Evolutionary conservation across 2,113 vertebrate species (phyloP), one percentile per base, ranked within the genome.

Genomic region (Damaliscus lunatus): DNA sequence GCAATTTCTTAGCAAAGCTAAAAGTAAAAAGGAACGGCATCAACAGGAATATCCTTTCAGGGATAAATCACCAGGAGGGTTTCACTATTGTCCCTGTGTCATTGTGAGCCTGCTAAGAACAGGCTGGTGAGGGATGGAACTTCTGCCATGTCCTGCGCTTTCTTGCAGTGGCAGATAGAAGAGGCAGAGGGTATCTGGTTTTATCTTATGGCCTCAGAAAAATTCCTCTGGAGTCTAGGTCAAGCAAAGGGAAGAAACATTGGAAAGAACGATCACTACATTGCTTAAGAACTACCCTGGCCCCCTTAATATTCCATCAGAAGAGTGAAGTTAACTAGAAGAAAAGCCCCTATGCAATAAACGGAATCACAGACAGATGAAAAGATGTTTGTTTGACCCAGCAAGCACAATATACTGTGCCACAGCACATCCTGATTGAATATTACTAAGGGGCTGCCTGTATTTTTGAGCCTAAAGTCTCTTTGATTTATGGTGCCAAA

Each of bases 401-500:
- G 96, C 94, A 94, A 95, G 84, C 97, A 98, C 94, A 98, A 96
- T 96, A 93, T 64, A 80, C 93, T 92, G 59, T 82, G 94, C 55
- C 82, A 71, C 82, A 94, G 89, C 94, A 57, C 95, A 96, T 98
- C 96, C 97, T 98, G 88, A 97, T 88, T 80, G 98, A 98, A 94
- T 96, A 97, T 96, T 97, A 97, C 97, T 95, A 96, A 96, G 71
- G 89, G 83, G 62, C 98, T 97, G 90, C 97, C 96, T 97, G 23
- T 98, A 97, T 97, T 98, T 98, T 98, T 97, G 92, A 98, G 78
- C 94, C 96, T 95, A 97, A 96, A 78, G 80, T 77, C 55, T 60
- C 82, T 29, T 98, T 98, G 98, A 98, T 98, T 99, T 98, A 98
- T 97, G 91, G 84, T 98, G 97, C 98, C 98, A 98, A 98, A 98